A percentile compares a stretch with the other conserved stretches of the same genome.
Conservation (phyloP, 2,113 vertebrate species). For the Neomonachus schauinslandi region DNA sequence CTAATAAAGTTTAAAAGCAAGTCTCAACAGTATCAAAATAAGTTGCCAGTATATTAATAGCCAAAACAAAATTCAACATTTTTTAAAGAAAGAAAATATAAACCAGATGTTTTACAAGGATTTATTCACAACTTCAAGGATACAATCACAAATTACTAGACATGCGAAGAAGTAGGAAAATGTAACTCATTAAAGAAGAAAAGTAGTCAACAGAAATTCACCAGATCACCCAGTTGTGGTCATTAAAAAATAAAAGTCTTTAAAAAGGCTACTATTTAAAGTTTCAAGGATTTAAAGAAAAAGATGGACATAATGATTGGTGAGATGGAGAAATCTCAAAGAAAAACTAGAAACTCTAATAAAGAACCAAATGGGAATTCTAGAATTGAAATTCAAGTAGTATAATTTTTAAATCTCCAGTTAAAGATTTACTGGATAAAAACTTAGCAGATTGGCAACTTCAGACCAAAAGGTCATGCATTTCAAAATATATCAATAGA, state of each 20-base stretch:
- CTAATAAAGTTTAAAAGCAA: not conserved
- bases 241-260: not conserved
- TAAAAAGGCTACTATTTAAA: not conserved
- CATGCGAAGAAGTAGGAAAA: not conserved
- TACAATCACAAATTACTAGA: not conserved
- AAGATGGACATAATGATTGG: not conserved
- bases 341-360: not conserved
- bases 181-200: not conserved
- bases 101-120: not conserved
- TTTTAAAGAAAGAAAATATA: constrained; percentile 14
- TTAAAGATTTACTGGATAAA: not conserved
- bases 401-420: not conserved
- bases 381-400: not conserved
- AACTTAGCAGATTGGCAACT: not conserved
- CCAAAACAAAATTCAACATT: not conserved
- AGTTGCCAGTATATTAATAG: not conserved
- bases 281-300: not conserved
- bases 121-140: not conserved
- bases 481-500: not conserved
- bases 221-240: not conserved
- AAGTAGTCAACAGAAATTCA: not conserved
- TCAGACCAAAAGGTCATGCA: not conserved
- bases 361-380: not conserved
- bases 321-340: not conserved
- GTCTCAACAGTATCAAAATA: not conserved